A percentile compares a stretch with the other conserved stretches of the same genome.
phyloP scores from a whole-genome alignment of 2,113 vertebrate species.

The Sitta europaea region DNA sequence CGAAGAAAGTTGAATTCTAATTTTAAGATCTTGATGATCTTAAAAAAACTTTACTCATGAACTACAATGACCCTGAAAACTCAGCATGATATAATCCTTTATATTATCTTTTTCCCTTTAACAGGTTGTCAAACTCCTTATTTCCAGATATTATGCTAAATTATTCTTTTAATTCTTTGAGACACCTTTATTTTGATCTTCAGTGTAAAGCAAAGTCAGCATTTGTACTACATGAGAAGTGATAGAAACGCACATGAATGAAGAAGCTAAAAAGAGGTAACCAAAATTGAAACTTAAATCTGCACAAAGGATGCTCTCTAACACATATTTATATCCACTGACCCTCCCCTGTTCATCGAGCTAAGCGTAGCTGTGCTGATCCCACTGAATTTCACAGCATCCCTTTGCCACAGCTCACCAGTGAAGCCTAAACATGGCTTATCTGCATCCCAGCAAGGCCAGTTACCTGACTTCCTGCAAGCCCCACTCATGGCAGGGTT shows the following conservation, averaged over 20 bases:
- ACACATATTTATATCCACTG: neutral
- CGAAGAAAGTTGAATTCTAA: neutral
- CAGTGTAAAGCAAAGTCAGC: neutral
- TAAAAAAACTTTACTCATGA: neutral
- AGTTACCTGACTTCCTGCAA: neutral
- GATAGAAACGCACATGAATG: neutral
- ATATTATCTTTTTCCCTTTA: neutral
- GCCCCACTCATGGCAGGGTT: neutral
- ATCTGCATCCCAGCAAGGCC: neutral
- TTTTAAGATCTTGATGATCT: constrained; percentile 1
- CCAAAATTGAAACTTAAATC: neutral
- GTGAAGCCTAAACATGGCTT: neutral
- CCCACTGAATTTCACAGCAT: neutral
- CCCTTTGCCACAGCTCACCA: neutral
- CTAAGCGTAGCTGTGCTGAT: neutral
- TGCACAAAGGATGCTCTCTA: neutral
- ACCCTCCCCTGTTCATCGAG: neutral
- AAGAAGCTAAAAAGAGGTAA: neutral
- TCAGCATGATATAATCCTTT: neutral
- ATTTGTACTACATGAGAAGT: neutral
- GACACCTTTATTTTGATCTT: constrained; percentile 2
- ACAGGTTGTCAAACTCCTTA: neutral
- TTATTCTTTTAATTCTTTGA: constrained; percentile 9
- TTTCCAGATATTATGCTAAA: constrained; percentile 33
- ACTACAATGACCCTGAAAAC: neutral